Percentiles rank a stretch among this genome's conserved stretches.
Evolutionary conservation across 2,113 vertebrate species (phyloP).

Genomic region (Silurus meridionalis): DNA sequence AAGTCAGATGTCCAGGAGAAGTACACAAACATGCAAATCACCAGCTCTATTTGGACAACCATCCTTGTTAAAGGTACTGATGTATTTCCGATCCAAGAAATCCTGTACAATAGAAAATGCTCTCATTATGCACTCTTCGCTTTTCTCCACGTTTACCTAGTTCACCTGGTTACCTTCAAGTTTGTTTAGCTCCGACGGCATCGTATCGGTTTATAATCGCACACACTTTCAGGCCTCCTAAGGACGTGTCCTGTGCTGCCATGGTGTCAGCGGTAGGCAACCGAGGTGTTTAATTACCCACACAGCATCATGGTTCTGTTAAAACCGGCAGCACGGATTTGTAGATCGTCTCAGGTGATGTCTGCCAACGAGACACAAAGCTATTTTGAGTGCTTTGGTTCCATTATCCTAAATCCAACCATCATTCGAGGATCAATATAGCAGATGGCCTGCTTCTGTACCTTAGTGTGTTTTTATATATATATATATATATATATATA

Average conservation of each 20-base stretch:
- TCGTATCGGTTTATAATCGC: no score
- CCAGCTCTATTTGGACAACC: no score
- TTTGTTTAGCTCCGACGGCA: not conserved
- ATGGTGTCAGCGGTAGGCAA: constrained; percentile 22
- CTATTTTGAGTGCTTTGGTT: constrained; percentile 14
- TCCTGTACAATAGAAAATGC: not conserved
- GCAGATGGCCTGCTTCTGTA: constrained; percentile 17
- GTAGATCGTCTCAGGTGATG: constrained; percentile 6
- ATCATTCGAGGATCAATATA: constrained; percentile 34
- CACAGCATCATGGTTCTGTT: constrained; percentile 40
- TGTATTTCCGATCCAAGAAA: not conserved
- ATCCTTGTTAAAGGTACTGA: no score
- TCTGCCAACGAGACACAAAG: not conserved
- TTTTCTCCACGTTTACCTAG: not conserved
- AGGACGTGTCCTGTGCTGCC: constrained; percentile 13
- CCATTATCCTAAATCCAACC: constrained; percentile 18
- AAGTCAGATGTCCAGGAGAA: no score
- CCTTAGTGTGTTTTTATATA: not conserved
- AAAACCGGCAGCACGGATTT: constrained; percentile 16
- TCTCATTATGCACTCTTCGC: not conserved
- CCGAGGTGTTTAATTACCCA: constrained; percentile 54
- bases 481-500: no score
- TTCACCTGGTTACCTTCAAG: not conserved
- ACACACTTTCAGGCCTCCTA: constrained; percentile 10
- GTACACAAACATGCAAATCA: no score